Percentiles rank a stretch among this genome's conserved stretches.
phyloP scores from a whole-genome alignment of 2,113 vertebrate species.

The Jacana jacana region DNA sequence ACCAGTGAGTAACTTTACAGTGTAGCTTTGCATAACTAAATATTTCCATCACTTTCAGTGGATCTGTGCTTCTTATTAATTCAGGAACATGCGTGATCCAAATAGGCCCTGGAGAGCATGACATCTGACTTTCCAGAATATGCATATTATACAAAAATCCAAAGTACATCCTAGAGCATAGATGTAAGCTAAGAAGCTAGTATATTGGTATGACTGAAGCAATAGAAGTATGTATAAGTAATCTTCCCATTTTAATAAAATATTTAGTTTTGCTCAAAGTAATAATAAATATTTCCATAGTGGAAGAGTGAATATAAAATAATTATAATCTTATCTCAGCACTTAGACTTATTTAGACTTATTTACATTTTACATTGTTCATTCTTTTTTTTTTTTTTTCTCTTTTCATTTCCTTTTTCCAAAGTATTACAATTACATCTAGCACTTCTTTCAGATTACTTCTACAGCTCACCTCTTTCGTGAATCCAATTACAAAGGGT shows the following conservation, averaged over 20 bases:
- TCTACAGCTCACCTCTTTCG: background rate
- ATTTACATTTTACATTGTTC: background rate
- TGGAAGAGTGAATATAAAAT: background rate
- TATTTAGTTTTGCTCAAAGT: background rate
- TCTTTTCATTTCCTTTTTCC: background rate
- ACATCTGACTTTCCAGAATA: background rate
- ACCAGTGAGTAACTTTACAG: background rate
- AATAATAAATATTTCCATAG: background rate
- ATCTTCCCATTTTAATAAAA: background rate
- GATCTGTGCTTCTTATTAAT: background rate
- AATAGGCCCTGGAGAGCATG: background rate
- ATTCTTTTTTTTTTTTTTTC: background rate
- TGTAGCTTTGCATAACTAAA: background rate
- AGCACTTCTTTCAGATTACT: background rate
- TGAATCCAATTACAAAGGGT: background rate
- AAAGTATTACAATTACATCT: background rate
- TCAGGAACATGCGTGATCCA: background rate
- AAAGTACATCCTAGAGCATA: background rate
- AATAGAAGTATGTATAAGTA: background rate
- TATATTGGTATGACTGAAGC: background rate
- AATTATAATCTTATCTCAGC: background rate
- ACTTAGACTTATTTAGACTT: background rate
- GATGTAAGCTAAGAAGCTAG: background rate
- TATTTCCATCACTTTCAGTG: background rate
- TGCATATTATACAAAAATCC: background rate